Evolutionary conservation across 2,113 vertebrate species (phyloP).

Genomic region (Antechinus stuartii): DNA sequence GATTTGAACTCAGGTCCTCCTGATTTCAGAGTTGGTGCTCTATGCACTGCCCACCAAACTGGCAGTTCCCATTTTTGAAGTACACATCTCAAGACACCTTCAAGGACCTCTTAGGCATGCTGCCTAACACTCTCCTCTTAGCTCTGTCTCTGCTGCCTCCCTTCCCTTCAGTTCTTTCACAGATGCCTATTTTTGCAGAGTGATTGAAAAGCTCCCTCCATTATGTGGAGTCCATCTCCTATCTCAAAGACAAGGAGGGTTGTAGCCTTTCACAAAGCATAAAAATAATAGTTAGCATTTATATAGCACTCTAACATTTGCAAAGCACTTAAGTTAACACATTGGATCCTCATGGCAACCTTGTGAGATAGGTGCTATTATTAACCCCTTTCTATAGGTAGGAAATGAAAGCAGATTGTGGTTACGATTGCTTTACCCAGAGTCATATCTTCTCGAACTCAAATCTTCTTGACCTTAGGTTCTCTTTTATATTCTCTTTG

Average conservation of each 20-base stretch:
- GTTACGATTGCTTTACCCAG: not conserved
- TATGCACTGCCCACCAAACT: too few relatives aligned
- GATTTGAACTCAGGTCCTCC: too few relatives aligned
- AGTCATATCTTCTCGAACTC: not conserved
- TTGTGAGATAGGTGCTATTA: not conserved
- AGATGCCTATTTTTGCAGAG: not conserved
- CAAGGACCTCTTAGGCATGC: not conserved
- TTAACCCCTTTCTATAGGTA: not conserved
- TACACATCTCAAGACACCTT: too few relatives aligned
- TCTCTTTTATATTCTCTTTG: not conserved
- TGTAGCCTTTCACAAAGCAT: not conserved
- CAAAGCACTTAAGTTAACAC: not conserved
- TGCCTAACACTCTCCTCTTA: not conserved
- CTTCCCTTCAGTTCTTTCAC: not conserved
- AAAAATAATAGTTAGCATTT: not conserved
- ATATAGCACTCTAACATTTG: not conserved
- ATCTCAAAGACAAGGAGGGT: not conserved
- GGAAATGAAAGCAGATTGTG: not conserved
- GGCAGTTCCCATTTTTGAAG: not conserved
- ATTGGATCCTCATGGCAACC: not conserved
- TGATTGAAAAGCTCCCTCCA: not conserved
- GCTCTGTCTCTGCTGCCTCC: not conserved
- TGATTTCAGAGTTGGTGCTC: too few relatives aligned
- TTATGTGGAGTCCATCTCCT: not conserved
- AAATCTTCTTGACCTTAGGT: not conserved